Conservation (phyloP, 2,113 vertebrate species). For the Cottus gobio region DNA sequence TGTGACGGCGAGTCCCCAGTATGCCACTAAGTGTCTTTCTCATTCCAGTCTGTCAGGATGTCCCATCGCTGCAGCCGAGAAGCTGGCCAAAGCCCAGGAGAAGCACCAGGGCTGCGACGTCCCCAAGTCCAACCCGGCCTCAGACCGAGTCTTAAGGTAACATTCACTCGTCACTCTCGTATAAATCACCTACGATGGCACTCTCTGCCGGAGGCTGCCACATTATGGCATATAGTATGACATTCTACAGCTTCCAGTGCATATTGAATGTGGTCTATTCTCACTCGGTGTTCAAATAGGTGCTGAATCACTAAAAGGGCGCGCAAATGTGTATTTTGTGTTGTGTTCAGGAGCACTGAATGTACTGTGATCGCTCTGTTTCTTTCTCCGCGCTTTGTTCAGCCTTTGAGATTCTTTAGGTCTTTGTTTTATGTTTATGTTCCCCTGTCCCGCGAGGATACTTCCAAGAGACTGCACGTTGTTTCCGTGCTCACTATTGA, state of each 20-base stretch:
- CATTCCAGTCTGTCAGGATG: conserved; percentile 95
- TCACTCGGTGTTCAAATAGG: not conserved
- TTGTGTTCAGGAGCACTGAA: not conserved
- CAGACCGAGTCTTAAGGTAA: conserved; percentile 98
- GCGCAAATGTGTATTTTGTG: not conserved
- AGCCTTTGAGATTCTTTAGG: conserved; percentile 26
- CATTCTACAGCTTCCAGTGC: not conserved
- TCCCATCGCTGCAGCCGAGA: conserved; percentile 98
- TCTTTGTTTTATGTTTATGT: conserved; percentile 55
- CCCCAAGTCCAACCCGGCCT: conserved; percentile 95
- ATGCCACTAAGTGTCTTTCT: conserved; percentile 42
- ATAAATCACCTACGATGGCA: not conserved
- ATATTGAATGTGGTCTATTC: not conserved
- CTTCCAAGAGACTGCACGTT: conserved; percentile 49
- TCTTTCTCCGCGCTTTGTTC: conserved; percentile 27
- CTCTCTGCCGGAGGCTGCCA: not conserved
- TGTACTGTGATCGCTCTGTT: conserved; percentile 21
- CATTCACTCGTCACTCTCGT: conserved; percentile 36
- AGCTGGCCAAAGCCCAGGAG: conserved; percentile 98
- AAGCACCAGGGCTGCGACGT: conserved; percentile 96
- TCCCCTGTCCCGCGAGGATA: conserved; percentile 57
- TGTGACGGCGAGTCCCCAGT: conserved; percentile 4
- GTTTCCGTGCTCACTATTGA: conserved; percentile 41
- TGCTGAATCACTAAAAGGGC: not conserved
- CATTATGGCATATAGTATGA: not conserved